These are phyloP conservation scores for Seira sanloemensis DNA, from an alignment of 2,888 invertebrate species.

Conservation along the genomic window DNA sequence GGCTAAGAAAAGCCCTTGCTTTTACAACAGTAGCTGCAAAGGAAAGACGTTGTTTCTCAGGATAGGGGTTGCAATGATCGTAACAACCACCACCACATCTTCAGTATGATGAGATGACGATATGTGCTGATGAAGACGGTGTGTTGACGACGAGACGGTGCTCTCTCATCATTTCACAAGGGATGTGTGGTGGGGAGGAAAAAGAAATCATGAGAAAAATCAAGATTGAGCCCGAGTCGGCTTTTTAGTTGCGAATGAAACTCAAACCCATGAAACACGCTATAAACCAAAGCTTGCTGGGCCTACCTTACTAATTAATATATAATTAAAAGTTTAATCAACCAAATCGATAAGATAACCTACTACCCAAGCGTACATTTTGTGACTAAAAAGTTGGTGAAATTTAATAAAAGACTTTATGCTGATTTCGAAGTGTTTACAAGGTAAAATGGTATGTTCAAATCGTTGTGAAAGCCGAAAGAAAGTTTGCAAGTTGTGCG, in stretches of 20 bases:
- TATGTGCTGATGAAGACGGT: constrained; percentile 30
- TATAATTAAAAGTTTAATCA: too few species aligned
- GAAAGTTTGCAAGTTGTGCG: constrained; percentile 3
- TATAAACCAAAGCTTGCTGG: too few species aligned
- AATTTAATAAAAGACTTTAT: neutral
- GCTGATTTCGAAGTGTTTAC: neutral
- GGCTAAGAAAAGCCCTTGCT: constrained; percentile 7
- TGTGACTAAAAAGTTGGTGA: neutral
- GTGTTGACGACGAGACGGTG: constrained; percentile 29
- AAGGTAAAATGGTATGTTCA: too few species aligned
- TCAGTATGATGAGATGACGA: constrained; percentile 40
- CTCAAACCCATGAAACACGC: too few species aligned
- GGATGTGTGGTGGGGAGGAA: constrained; percentile 29
- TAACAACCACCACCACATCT: constrained; percentile 25
- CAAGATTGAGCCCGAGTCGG: too few species aligned
- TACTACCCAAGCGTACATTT: too few species aligned
- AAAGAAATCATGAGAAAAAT: constrained; percentile 7
- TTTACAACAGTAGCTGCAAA: constrained; percentile 41
- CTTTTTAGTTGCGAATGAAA: constrained; percentile 19
- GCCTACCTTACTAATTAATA: too few species aligned
- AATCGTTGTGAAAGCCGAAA: constrained; percentile 26
- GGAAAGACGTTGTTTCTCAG: constrained; percentile 34
- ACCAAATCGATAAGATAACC: too few species aligned
- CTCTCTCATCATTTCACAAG: constrained; percentile 17
- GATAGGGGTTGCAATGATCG: constrained; percentile 36